These are phyloP conservation scores for Tetanocera ferruginea DNA, from an alignment of 2,888 invertebrate species.

Conservation along the genomic window DNA sequence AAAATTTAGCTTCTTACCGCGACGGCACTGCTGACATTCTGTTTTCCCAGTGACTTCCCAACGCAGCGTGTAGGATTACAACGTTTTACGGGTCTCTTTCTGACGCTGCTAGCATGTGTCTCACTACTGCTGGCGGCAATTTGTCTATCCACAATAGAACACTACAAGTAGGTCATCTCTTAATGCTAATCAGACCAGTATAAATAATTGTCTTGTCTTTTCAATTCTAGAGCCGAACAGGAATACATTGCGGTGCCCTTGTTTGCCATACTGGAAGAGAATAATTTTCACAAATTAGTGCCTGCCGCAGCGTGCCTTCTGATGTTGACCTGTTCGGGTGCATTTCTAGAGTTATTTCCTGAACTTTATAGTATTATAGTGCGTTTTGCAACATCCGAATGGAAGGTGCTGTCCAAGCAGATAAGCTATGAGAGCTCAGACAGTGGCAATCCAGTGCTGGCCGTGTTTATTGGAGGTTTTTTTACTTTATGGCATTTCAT, in stretches of 20 bases:
- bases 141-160: slow-evolving; percentile 67
- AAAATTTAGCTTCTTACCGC: slow-evolving; percentile 62
- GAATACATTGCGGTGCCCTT: slow-evolving; percentile 68
- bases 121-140: slow-evolving; percentile 62
- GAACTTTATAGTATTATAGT: slow-evolving; percentile 72
- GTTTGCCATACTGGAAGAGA: slow-evolving; percentile 72
- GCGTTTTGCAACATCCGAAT: slow-evolving; percentile 72
- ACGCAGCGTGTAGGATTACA: slow-evolving; percentile 58
- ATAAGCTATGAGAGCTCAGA: slow-evolving; percentile 72
- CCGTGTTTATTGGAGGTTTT: slow-evolving; percentile 72
- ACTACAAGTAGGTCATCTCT: slow-evolving; percentile 59
- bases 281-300: slow-evolving; percentile 73
- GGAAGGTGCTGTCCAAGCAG: slow-evolving; percentile 72
- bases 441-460: slow-evolving; percentile 73
- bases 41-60: slow-evolving; percentile 65
- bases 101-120: slow-evolving; percentile 58
- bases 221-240: slow-evolving; percentile 55
- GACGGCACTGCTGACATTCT: slow-evolving; percentile 63
- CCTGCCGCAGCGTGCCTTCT: slow-evolving; percentile 73
- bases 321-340: slow-evolving; percentile 71
- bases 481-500: background rate
- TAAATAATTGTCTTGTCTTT: background rate
- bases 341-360: slow-evolving; percentile 73
- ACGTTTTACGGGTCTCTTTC: slow-evolving; percentile 56
- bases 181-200: background rate